Evolutionary conservation across 1,140 invertebrate species (phyloP).

Genomic region (Macrosteles quadrilineatus): DNA sequence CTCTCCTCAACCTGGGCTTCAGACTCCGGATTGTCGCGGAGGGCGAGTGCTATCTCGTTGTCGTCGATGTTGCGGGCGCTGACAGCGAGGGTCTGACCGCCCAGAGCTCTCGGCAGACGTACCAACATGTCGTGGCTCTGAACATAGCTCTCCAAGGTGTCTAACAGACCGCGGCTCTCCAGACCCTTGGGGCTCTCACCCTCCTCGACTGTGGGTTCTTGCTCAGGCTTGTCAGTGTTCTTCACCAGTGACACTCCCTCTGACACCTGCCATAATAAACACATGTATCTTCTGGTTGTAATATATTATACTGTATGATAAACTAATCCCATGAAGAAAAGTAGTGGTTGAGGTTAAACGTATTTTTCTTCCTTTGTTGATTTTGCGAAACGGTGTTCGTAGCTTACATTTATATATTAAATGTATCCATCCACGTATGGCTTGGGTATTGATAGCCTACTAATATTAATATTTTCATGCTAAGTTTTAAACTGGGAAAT

Average conservation of each 20-base stretch:
- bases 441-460: no score
- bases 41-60: slow-evolving; percentile 54
- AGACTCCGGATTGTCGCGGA: background rate
- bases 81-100: slow-evolving; percentile 69
- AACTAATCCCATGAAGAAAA: no score
- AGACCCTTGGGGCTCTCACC: slow-evolving; percentile 52
- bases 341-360: no score
- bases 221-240: slow-evolving; percentile 55
- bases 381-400: no score
- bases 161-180: slow-evolving; percentile 58
- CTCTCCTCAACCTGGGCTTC: slow-evolving; percentile 33
- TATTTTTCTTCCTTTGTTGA: no score
- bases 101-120: slow-evolving; percentile 59
- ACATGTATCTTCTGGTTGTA: no score
- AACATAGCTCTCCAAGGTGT: slow-evolving; percentile 68
- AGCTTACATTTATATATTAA: no score
- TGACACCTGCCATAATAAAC: slow-evolving; percentile 65
- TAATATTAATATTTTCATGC: no score
- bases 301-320: no score
- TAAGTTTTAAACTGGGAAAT: no score
- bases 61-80: slow-evolving; percentile 72
- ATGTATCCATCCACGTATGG: no score
- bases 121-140: slow-evolving; percentile 76
- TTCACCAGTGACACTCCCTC: slow-evolving; percentile 71
- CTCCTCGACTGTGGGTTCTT: slow-evolving; percentile 9